These are phyloP conservation scores for Ceratotherium simum DNA, from an alignment of 2,113 vertebrate species.

Conservation along the genomic window DNA sequence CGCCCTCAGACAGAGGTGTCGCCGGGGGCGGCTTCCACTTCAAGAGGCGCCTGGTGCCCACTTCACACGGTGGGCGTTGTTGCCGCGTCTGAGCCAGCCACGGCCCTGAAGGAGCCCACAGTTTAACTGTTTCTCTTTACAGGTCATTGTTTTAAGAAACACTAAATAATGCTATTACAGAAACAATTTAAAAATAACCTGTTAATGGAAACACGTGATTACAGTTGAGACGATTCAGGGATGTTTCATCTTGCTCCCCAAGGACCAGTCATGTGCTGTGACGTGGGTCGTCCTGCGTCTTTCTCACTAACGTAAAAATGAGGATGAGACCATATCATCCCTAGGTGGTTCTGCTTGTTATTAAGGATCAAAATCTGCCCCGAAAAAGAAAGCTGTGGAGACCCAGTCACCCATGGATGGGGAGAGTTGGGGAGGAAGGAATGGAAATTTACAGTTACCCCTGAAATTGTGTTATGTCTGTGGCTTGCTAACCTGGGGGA, in stretches of 20 bases:
- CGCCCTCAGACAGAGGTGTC: fast-evolving
- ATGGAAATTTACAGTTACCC: neutral
- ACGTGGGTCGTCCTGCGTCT: neutral
- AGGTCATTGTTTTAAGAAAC: neutral
- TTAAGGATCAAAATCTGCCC: neutral
- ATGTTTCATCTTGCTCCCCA: fast-evolving
- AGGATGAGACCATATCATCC: neutral
- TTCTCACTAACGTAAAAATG: neutral
- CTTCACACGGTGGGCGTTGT: neutral
- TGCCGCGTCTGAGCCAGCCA: neutral
- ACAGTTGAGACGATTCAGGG: neutral
- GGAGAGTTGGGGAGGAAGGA: neutral
- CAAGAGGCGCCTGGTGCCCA: neutral
- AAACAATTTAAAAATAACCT: neutral
- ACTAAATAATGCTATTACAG: no score
- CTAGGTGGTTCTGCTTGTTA: neutral
- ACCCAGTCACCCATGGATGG: no score
- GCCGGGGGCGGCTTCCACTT: neutral
- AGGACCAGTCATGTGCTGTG: fast-evolving
- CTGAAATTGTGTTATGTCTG: neutral
- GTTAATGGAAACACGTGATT: neutral
- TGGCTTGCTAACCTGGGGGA: no score
- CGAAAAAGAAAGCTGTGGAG: neutral
- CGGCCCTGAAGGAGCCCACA: neutral
- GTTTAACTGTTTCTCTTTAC: neutral